Base-by-base conservation (phyloP, 1,140 invertebrate genomes). In the Agrilus planipennis region DNA sequence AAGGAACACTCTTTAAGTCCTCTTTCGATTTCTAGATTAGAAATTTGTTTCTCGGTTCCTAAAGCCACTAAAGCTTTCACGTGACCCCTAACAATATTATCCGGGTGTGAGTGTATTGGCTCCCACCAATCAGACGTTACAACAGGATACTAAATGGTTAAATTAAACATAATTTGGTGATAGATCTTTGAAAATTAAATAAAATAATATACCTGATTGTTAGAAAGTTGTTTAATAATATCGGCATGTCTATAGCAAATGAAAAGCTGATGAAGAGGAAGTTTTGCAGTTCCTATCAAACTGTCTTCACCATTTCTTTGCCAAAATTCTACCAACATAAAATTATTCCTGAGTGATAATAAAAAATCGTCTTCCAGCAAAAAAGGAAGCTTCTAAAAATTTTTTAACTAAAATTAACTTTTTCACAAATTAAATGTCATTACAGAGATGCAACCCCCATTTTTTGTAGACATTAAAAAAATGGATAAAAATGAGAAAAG, bases 51-150 rank as follows among this genome's bases (percentile, higher is more conserved):
- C 21, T 69, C 69, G 3, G 72, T 74, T 14, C 75, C 75, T 27
- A 77, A 62, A 19, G 74, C 74, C 12, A 76, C 55, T 1, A 76
- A 41, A 20, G 71, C 68, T 39, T 70, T 63, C 3, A 72, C 52
- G 49, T 76, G 62, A 3, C 74, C 75, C 38, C 63, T 49, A 11
- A 60, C 45, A 17, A 57, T 43, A 20, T 63, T 59, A 18, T 60
- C 62, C 29, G 68, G 46, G n/a, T 65, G 53, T 42, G 67, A 58
- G 2, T 57, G 42, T 39, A 77, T 66, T 4, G 65, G 57, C 21
- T 72, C 65, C 71, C 72, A 76, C 39, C 63, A 70, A 52, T 77
- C 74, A 7, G 73, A 68, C 25, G 70, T 69, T 35, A 76, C 71
- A 12, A 76, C 65, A 18, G 75, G 74, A 44, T 74, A 58, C 69